A percentile compares a stretch with the other conserved stretches of the same genome.
Conservation (phyloP, 2,888 invertebrate species). For the Pseudococcus jackbeardsleyi region DNA sequence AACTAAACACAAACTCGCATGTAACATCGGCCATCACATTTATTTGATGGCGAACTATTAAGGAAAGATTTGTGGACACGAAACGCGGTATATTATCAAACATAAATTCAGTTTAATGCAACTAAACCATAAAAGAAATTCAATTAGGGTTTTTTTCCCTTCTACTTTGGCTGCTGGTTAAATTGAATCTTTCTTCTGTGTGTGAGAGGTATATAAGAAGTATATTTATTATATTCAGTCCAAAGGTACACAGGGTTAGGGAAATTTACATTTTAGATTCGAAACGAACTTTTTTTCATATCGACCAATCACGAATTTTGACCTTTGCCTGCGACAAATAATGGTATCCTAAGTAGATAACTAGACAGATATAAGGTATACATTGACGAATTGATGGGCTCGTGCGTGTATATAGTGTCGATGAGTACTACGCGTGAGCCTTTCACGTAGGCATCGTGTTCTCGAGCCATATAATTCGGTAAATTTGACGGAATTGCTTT, state of each 20-base stretch:
- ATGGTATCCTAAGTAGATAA: neutral
- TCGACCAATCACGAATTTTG: no score
- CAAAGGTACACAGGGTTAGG: neutral
- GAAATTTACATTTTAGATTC: neutral
- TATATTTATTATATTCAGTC: neutral
- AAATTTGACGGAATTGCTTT: conserved; percentile 44
- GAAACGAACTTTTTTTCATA: neutral
- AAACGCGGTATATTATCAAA: conserved; percentile 41
- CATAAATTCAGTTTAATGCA: conserved; percentile 50
- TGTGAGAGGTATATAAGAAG: conserved; percentile 9
- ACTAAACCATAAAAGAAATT: conserved; percentile 53
- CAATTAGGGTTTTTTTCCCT: conserved; percentile 41
- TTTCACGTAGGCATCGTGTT: neutral
- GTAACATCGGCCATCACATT: conserved; percentile 51
- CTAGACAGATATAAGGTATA: no score
- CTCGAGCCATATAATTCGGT: neutral
- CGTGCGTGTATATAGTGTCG: neutral
- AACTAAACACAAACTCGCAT: conserved; percentile 51
- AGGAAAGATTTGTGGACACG: conserved; percentile 50
- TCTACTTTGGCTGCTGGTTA: conserved; percentile 4
- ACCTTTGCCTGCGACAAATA: neutral
- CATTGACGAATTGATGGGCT: neutral
- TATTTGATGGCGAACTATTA: conserved; percentile 53
- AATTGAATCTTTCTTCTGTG: conserved; percentile 30
- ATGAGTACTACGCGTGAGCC: neutral